Conservation (phyloP, 2,888 invertebrate species). For the Spilosoma lubricipeda region DNA sequence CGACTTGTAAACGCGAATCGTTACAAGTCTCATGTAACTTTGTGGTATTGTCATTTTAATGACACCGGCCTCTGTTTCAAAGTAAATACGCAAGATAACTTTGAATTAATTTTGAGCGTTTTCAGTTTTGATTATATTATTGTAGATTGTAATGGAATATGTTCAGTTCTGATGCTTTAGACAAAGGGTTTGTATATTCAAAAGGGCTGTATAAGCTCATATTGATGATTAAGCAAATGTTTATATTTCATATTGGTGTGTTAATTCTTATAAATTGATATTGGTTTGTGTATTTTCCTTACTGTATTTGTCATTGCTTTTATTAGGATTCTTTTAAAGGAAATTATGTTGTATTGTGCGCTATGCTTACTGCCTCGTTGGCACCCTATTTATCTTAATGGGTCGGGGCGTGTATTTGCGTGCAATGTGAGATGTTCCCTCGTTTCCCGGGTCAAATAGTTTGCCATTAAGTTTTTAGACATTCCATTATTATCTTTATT, state of each 20-base stretch:
- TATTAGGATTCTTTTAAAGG: neutral
- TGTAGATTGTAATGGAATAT: slow-evolving; percentile 38
- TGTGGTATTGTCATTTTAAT: slow-evolving; percentile 48
- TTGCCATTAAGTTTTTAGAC: neutral
- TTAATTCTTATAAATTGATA: neutral
- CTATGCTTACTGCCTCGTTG: neutral
- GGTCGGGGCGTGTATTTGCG: neutral
- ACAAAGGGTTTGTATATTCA: slow-evolving; percentile 15
- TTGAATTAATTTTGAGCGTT: slow-evolving; percentile 47
- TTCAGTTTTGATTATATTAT: slow-evolving; percentile 32
- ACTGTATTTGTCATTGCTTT: neutral
- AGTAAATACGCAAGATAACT: slow-evolving; percentile 36
- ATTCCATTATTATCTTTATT: neutral
- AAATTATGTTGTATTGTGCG: neutral
- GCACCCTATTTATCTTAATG: neutral
- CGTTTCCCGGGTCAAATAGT: neutral
- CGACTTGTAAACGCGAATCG: slow-evolving; percentile 39
- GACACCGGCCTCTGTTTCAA: slow-evolving; percentile 32
- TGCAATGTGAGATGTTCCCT: neutral
- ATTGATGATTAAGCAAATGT: neutral
- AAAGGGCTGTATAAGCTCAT: neutral
- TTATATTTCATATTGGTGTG: neutral
- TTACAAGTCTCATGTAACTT: slow-evolving; percentile 43
- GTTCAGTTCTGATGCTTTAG: slow-evolving; percentile 22
- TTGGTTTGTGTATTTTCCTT: neutral